A percentile compares a stretch with the other conserved stretches of the same genome.
phyloP scores from a whole-genome alignment of 2,888 invertebrate genomes.

The Laspeyria flexula region DNA sequence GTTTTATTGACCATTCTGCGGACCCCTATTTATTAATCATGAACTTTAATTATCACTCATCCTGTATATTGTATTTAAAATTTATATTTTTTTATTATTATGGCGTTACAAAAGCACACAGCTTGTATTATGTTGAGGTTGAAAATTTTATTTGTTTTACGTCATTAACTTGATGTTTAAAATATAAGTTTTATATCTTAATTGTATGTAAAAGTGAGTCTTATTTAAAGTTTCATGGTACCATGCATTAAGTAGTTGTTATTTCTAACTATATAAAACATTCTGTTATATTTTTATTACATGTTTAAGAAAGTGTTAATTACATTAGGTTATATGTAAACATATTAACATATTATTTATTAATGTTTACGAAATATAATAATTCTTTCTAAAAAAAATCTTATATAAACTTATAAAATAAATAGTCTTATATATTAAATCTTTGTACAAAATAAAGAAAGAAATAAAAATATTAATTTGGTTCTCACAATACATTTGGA shows the following conservation, averaged over 20 bases:
- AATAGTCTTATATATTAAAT: no score
- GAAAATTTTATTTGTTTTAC: slow-evolving; percentile 25
- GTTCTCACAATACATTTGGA: no score
- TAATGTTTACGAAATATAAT: no score
- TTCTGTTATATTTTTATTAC: no score
- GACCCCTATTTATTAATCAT: slow-evolving; percentile 6
- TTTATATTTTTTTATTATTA: slow-evolving; percentile 11
- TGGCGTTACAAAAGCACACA: slow-evolving; percentile 1
- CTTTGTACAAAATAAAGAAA: no score
- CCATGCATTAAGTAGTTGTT: not conserved
- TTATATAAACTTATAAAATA: no score
- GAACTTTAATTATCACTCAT: slow-evolving; percentile 6
- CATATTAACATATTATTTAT: no score
- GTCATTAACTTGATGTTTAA: slow-evolving; percentile 27
- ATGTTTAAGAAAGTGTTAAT: no score
- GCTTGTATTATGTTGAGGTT: not conserved
- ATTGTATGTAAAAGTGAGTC: slow-evolving; percentile 17
- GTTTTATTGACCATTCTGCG: slow-evolving; percentile 13
- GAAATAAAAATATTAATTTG: no score
- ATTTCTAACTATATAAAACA: no score
- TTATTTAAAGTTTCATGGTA: slow-evolving; percentile 12
- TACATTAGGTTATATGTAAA: no score
- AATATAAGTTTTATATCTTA: slow-evolving; percentile 21
- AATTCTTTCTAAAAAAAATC: no score
- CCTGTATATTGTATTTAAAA: slow-evolving; percentile 2